Evolutionary conservation across 2,113 vertebrate species (phyloP), one percentile per base, ranked within the genome.

Genomic region (Pao palembangensis): DNA sequence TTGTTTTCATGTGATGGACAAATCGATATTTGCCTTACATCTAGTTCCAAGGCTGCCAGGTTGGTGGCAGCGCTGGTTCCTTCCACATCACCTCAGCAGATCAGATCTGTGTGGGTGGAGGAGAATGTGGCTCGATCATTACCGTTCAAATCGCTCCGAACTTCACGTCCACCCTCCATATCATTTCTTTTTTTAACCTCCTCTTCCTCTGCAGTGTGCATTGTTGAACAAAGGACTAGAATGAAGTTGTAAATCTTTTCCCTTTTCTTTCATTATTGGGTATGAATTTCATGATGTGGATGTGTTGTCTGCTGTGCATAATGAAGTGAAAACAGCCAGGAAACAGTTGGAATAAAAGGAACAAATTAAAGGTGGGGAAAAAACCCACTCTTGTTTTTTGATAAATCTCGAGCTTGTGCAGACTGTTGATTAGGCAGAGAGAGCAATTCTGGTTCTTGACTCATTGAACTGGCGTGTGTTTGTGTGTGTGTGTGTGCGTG

Each of bases 31-130:
- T 47, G 60, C 60, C 58, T 47, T 61, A 64, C 72, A 71, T 75
- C 74, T 80, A 75, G 76, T 85, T 80, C 64, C 70, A 79, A 64
- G 76, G 69, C 72, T 74, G 76, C 73, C 67, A 54, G 73, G 78
- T 77, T 72, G 84, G 80, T 75, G 80, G 81, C 23, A 49, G 46
- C 59, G 51, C 70, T 47, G 73, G 72, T 70, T 77, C 61, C 76
- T 81, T 82, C 71, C 76, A 82, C 72, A 75, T 86, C 76, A 78
- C 64, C 67, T 71, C 52, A 17, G 72, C n/a, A 67, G 83, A n/a
- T n/a, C 80, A 87, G 80, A 78, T 71, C 67, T 80, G 75, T 54
- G 86, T 85, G 82, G 84, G 86, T 31, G 77, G 76, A 82, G 56
- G 73, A 84, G 73, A 75, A 75, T 85, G 83, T 87, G 54, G 44